Evolutionary conservation across 1,140 invertebrate species (phyloP), one percentile per base, ranked within the genome.

Genomic region (Drosophila subobscura): DNA sequence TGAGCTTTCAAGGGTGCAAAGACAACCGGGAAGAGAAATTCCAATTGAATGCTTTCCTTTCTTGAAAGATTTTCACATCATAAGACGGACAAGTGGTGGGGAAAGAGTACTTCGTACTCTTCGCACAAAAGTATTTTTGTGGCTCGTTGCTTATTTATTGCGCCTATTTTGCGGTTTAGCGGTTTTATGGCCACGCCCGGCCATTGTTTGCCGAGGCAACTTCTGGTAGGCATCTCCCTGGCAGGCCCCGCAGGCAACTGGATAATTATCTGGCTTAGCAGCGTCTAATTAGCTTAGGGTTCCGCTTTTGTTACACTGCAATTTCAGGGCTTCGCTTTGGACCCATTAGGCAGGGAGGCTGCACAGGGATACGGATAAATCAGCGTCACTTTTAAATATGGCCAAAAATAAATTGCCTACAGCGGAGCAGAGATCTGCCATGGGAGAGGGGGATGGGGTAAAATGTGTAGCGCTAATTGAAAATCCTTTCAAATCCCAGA

Each of bases 131-230:
- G 65, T 56, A 42, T 51, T 68, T 40, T 20, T 27, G 37, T 25
- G 7, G 45, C 37, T 72, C 60, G 51, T 60, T 63, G 57, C 64
- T 85, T 85, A 85, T 85, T 85, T 85, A 86, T 86, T 81, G 70
- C 81, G 81, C 78, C 83, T 86, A 86, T 86, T 88, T 88, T 83
- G 83, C 83, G 83, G 83, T 72, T 86, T 86, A 83, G 83, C 83
- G 75, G 66, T 83, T 83, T 88, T 86, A 88, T 88, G 83, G 79
- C 79, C 83, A 88, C 67, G 61, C 63, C 53, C 66, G 60, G 70
- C 33, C 63, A 75, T 81, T 73, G 59, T 65, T 73, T 56, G 63
- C 33, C 29, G n/a, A 75, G 59, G 59, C 57, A 44, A 44, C 52
- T 12, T 61, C 23, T 45, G 5, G 6, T 8, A 25, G 16, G 16